Percentiles rank a stretch among this genome's conserved stretches.
Evolutionary conservation across 2,113 vertebrate genomes (phyloP).

Genomic region (Esox niger): DNA sequence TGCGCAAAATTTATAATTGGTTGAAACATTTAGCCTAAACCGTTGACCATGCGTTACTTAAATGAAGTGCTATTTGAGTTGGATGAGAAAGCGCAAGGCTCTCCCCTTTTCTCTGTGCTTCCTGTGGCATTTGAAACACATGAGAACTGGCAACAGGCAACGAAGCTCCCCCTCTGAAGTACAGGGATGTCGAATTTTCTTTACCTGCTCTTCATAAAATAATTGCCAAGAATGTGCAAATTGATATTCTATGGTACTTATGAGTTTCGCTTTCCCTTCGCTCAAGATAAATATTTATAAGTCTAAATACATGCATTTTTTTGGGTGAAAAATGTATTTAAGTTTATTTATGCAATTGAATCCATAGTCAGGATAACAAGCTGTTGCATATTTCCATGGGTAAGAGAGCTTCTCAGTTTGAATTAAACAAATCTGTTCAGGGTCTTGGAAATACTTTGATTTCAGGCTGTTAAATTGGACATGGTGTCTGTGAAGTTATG

Average conservation of each 20-base stretch:
- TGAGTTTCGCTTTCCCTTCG: slow-evolving; percentile 44
- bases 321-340: slow-evolving; percentile 73
- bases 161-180: slow-evolving; percentile 57
- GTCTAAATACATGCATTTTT: slow-evolving; percentile 71
- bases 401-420: slow-evolving; percentile 60
- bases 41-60: slow-evolving; percentile 35
- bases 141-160: slow-evolving; percentile 59
- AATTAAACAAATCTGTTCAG: slow-evolving; percentile 68
- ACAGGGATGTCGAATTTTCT: slow-evolving; percentile 68
- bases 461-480: slow-evolving; percentile 61
- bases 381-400: slow-evolving; percentile 62
- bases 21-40: slow-evolving; percentile 53
- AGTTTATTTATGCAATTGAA: slow-evolving; percentile 79
- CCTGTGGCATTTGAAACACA: slow-evolving; percentile 60
- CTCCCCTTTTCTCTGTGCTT: slow-evolving; percentile 50
- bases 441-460: slow-evolving; percentile 68
- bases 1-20: slow-evolving; percentile 25
- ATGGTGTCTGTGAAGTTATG: slow-evolving; percentile 61
- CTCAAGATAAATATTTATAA: slow-evolving; percentile 77
- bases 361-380: slow-evolving; percentile 73
- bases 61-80: slow-evolving; percentile 60
- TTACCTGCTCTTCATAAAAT: slow-evolving; percentile 72
- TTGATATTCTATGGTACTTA: slow-evolving; percentile 69
- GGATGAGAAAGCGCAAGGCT: slow-evolving; percentile 57
- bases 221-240: slow-evolving; percentile 74